Percentiles rank a stretch among this genome's conserved stretches.
Conservation (phyloP, 2,113 vertebrate genomes). For the Leptodactylus fuscus region DNA sequence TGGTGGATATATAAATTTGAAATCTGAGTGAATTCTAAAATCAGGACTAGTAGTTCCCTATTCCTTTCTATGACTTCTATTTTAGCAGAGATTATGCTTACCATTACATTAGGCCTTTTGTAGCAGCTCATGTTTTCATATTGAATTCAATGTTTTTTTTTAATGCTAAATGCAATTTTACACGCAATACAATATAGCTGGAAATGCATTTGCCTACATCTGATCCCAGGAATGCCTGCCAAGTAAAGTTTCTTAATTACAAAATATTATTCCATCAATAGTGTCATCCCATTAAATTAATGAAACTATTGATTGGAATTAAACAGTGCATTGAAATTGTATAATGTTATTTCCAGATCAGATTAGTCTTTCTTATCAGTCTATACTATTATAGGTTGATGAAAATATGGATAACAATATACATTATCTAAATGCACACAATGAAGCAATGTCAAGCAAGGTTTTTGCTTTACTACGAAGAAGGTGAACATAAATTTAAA, state of each 20-base stretch:
- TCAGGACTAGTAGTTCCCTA: too few species aligned
- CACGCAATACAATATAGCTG: not conserved
- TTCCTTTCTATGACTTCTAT: too few species aligned
- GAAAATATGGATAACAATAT: not conserved
- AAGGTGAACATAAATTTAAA: conserved; percentile 4
- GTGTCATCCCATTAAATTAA: conserved; percentile 16
- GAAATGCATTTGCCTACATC: not conserved
- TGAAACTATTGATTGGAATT: conserved; percentile 8
- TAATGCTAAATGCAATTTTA: not conserved
- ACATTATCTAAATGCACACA: not conserved
- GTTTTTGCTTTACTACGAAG: conserved; percentile 6
- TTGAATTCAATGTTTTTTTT: not conserved
- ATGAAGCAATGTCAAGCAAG: conserved; percentile 10
- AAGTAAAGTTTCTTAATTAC: not conserved
- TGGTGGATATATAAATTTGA: too few species aligned
- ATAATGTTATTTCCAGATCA: not conserved
- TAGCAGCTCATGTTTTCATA: not conserved
- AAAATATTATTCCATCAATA: conserved; percentile 2
- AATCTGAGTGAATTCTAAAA: too few species aligned
- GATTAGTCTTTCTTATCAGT: not conserved
- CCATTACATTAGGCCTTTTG: not conserved
- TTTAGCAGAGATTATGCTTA: too few species aligned
- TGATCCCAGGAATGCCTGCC: not conserved
- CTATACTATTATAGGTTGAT: not conserved
- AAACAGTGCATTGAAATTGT: not conserved